phyloP scores from a whole-genome alignment of 2,797 vertebrate species.

The Yasuhikotakia modesta region DNA sequence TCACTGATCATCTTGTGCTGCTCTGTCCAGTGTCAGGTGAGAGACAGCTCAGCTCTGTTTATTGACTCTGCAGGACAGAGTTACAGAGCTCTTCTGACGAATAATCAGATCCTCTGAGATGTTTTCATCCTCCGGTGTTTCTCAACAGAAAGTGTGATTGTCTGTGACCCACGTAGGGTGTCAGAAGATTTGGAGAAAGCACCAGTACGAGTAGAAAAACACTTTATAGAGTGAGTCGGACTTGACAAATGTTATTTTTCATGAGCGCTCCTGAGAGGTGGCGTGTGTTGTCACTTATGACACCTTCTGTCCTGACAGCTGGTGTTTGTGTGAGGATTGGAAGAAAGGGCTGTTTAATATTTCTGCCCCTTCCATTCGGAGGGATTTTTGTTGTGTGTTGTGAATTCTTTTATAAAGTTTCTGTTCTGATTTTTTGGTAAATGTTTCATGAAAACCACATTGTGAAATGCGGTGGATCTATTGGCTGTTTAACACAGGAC shows the following conservation, averaged over 20 bases:
- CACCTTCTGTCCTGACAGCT: slow-evolving; percentile 46
- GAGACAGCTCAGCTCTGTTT: slow-evolving; percentile 3
- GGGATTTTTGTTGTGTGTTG: neutral
- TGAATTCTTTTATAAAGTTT: slow-evolving; percentile 1
- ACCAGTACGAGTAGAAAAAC: neutral
- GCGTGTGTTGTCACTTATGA: slow-evolving; percentile 20
- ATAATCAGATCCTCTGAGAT: slow-evolving; percentile 12
- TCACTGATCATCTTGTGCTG: neutral
- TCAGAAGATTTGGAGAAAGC: neutral
- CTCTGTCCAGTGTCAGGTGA: neutral
- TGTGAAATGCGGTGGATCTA: neutral
- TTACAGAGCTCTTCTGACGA: neutral
- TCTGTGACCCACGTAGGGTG: too few relatives aligned
- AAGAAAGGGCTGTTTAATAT: slow-evolving; percentile 17
- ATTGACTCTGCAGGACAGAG: neutral
- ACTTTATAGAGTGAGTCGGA: neutral
- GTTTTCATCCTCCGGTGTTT: neutral
- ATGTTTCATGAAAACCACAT: neutral
- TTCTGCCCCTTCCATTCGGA: slow-evolving; percentile 24
- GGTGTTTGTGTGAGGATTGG: slow-evolving; percentile 31
- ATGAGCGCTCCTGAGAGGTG: slow-evolving; percentile 12
- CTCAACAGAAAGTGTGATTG: neutral
- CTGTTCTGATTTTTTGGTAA: neutral
- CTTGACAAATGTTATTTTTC: slow-evolving; percentile 37
- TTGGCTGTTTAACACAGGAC: neutral